phyloP scores from a whole-genome alignment of 2,113 vertebrate genomes.

The Paraplagusia blochii region DNA sequence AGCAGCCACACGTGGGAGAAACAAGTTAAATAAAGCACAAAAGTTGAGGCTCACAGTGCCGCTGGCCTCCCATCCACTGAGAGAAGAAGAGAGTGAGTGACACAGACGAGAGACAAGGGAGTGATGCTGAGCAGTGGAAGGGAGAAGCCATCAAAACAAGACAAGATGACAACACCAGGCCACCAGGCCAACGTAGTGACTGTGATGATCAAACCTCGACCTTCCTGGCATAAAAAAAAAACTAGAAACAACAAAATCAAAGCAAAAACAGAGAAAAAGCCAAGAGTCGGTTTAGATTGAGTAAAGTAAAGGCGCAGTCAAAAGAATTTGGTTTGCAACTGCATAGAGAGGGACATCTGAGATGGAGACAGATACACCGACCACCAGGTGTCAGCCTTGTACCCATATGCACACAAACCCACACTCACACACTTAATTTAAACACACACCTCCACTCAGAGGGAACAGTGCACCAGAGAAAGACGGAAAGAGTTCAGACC shows the following conservation, averaged over 20 bases:
- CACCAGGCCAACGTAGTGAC: constrained; percentile 27
- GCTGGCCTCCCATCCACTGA: constrained; percentile 33
- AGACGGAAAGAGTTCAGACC: constrained; percentile 23
- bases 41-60: constrained; percentile 54
- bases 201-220: background rate
- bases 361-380: constrained; percentile 40
- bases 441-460: constrained; percentile 31
- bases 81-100: constrained; percentile 15
- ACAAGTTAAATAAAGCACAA: constrained; percentile 47
- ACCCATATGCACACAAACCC: constrained; percentile 28
- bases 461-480: constrained; percentile 27
- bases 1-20: constrained; percentile 68
- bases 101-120: constrained; percentile 29
- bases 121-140: constrained; percentile 34
- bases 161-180: no score
- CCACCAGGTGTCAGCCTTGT: constrained; percentile 61
- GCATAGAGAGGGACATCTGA: constrained; percentile 74
- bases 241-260: constrained; percentile 46
- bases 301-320: constrained; percentile 65
- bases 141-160: constrained; percentile 2
- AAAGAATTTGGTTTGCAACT: constrained; percentile 64
- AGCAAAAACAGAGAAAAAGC: constrained; percentile 33
- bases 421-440: constrained; percentile 20
- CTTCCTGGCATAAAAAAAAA: constrained; percentile 16
- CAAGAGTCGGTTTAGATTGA: constrained; percentile 59